Evolutionary conservation across 2,113 vertebrate species (phyloP), one percentile per base, ranked within the genome.

Genomic region (Alces alces): DNA sequence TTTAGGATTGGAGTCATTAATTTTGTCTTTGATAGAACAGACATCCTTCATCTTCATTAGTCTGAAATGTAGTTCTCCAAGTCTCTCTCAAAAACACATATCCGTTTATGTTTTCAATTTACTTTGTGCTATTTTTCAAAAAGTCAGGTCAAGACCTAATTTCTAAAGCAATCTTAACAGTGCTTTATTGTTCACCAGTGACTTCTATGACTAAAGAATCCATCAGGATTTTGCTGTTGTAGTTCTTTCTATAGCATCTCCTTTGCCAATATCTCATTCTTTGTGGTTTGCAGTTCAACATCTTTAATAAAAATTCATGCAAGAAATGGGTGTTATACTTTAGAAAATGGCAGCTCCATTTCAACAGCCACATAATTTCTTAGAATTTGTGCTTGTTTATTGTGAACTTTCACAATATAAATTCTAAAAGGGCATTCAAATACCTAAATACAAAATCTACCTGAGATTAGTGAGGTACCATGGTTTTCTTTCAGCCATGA

Each of bases 41-140:
- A 96, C 91, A 98, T 96, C 86, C 90, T 99, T 99, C 99, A 99
- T 99, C 99, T 99, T 99, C 99, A 99, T 99, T 99, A 99, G 98
- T 93, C 97, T 97, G 98, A 99, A 98, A 98, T 98, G 98, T 92
- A 93, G 96, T 99, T 93, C 91, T 94, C 85, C 54, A 60, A 96
- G 28, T 39, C 76, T 94, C 78, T 95, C 73, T 96, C 78, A 96
- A 86, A 98, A 98, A 93, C 55, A 98, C 86, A 89, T 98, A 99
- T 99, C 98, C 98, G 98, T 99, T 99, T 99, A 99, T 99, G 98
- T 98, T 98, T 99, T 99, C 98, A 99, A 99, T 99, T 99, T 99
- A 98, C 98, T 98, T 98, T 98, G 98, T 98, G 98, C 98, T 98
- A 98, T 99, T 99, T 99, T 99, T 99, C 98, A 99, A 99, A 98